Base-by-base conservation (phyloP, 2,797 vertebrate species). In the Coregonus ussuriensis region DNA sequence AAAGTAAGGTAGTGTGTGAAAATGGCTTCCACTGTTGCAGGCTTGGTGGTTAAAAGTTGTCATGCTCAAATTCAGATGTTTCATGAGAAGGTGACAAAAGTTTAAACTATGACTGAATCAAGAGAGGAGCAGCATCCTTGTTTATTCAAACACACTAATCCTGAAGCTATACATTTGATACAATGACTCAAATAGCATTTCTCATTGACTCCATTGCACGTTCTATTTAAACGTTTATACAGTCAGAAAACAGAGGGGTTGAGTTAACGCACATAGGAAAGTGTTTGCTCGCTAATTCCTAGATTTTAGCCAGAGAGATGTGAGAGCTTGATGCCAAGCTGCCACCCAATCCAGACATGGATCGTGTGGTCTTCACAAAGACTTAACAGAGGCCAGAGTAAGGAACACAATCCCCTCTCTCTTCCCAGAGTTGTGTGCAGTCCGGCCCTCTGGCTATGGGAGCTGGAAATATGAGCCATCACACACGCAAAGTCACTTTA, bases 231-330 rank as follows among this genome's bases (percentile, higher is more conserved):
- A 15, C 14, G 6, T 18, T 54, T 54, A 4, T 18, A 54, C 14
- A 5, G 53, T 54, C 1, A 6, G 53, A 54, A 54, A 54, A 54
- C 53, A 18, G 15, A 54, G 53, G 3, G 14, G 16, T 54, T 4
- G 15, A 18, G 53, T 54, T 54, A 54, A 54, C 16, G 53, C 14
- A 54, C 53, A 54, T 54, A 54, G 53, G 14, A 54, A 54, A 18
- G 53, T 54, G 53, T 54, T 18, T 18, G 53, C 53, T 18, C 25
- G 21, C 25, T 65, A 65, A 65, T 63, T 59, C 35, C 29, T 73
- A 69, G 0, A 75, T 62, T 53, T 15, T 68, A 68, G 77, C 67
- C 73, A 79, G 71, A 70, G 78, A 70, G 78, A 18, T 72, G 21
- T 29, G 62, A 41, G 76, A 63, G 21, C 56, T 67, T 25, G 14